These are phyloP conservation scores for Spondyliosoma cantharus DNA, from an alignment of 2,797 vertebrate species.

Conservation along the genomic window DNA sequence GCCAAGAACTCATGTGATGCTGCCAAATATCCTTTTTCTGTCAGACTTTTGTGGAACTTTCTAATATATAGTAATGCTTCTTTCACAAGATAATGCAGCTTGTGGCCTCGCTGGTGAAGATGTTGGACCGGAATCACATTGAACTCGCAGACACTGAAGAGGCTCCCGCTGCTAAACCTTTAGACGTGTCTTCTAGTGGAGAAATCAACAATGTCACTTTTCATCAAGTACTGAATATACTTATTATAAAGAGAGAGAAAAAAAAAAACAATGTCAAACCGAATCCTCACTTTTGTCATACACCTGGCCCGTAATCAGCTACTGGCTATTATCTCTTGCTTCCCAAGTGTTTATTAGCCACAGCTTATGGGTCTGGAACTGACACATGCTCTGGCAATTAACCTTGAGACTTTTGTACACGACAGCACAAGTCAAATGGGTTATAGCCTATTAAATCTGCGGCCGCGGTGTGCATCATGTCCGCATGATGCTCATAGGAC, in stretches of 20 bases:
- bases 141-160: background rate
- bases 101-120: background rate
- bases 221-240: background rate
- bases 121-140: background rate
- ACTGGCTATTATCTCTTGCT: slow-evolving; percentile 28
- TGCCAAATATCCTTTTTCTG: background rate
- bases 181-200: background rate
- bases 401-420: slow-evolving; percentile 44
- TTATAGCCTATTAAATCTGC: slow-evolving; percentile 17
- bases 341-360: slow-evolving; percentile 10
- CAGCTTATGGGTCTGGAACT: slow-evolving; percentile 21
- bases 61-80: no score
- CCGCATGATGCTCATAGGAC: background rate
- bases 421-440: slow-evolving; percentile 14
- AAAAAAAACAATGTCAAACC: background rate
- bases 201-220: background rate
- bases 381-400: slow-evolving; percentile 42
- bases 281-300: background rate
- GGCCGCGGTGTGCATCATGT: background rate
- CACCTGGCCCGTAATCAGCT: background rate
- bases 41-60: no score
- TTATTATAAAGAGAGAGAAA: background rate
- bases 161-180: background rate
- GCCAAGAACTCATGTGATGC: slow-evolving; percentile 2
- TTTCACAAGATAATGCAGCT: background rate